These are phyloP conservation scores for Nasonia longicornis DNA, from an alignment of 1,140 invertebrate genomes.

Conservation along the genomic window DNA sequence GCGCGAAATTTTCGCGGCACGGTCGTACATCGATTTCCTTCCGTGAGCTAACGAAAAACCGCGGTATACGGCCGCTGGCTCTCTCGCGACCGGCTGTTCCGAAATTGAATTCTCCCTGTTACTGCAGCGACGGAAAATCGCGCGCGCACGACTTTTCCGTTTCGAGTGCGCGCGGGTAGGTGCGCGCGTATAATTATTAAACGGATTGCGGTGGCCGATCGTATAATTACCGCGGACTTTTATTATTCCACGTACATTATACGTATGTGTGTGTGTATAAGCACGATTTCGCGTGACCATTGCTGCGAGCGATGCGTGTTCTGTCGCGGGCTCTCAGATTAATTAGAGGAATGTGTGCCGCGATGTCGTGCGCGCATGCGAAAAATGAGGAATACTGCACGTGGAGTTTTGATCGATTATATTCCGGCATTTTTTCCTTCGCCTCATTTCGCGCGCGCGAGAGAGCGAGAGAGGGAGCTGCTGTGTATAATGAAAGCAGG, in stretches of 20 bases:
- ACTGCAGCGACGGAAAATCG: not conserved
- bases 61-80: not conserved
- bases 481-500: not conserved
- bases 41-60: not conserved
- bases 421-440: not conserved
- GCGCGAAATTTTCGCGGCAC: constrained; percentile 18
- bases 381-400: not conserved
- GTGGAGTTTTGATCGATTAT: not conserved
- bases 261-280: not conserved
- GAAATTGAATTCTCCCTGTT: not conserved
- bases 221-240: not conserved
- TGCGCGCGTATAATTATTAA: not conserved
- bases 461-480: too few relatives aligned
- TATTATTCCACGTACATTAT: not conserved
- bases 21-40: not conserved
- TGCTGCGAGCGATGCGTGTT: constrained; percentile 23
- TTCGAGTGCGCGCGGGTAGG: not conserved
- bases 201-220: not conserved
- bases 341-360: constrained; percentile 17
- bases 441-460: too few relatives aligned
- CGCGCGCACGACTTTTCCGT: not conserved
- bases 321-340: constrained; percentile 15
- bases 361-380: not conserved
- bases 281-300: constrained; percentile 30
- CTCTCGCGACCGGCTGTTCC: not conserved